Evolutionary conservation across 2,888 invertebrate genomes (phyloP), one percentile per base, ranked within the genome.

Genomic region (Macrosoma leucophasiata): DNA sequence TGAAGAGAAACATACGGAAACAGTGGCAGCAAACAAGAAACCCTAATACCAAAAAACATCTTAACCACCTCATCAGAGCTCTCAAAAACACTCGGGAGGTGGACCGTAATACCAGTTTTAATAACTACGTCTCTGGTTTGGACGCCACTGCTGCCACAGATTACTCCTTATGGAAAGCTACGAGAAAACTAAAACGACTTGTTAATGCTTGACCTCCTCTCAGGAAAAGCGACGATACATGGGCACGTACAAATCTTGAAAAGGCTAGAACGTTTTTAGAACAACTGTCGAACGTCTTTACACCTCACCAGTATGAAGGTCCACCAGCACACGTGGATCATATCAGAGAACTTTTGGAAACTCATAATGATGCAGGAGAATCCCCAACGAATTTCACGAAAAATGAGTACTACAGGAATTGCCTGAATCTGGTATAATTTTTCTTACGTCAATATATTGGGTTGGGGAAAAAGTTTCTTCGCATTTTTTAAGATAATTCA

Each of bases 161-260:
- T n/a, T n/a, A n/a, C n/a, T n/a, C n/a, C n/a, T n/a, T n/a, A n/a
- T n/a, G n/a, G 43, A 45, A 49, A 38, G 39, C 39, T 2, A 40
- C 40, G 4, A 48, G 29, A 31, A 39, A 35, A 2, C 13, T 42
- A 1, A 44, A 45, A 14, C 17, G 36, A 11, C 45, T 46, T 1
- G 33, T 20, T 17, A 11, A 7, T 5, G n/a, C 5, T 2, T 7
- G 18, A 4, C 14, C 39, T 4, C 43, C 43, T 10, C 13, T 50
- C 1, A 33, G 33, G 15, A 41, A 29, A 21, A 1, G 3, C 8
- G 18, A 39, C 14, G 4, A 3, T 14, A 10, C 11, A 8, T 39
- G 38, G 33, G 33, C 30, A 14, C 24, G 22, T 11, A 37, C 21
- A 7, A 32, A 32, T 9, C 17, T 27, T n/a, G 19, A 34, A 7